phyloP scores from a whole-genome alignment of 2,888 invertebrate species.

The Ochlodes sylvanus region DNA sequence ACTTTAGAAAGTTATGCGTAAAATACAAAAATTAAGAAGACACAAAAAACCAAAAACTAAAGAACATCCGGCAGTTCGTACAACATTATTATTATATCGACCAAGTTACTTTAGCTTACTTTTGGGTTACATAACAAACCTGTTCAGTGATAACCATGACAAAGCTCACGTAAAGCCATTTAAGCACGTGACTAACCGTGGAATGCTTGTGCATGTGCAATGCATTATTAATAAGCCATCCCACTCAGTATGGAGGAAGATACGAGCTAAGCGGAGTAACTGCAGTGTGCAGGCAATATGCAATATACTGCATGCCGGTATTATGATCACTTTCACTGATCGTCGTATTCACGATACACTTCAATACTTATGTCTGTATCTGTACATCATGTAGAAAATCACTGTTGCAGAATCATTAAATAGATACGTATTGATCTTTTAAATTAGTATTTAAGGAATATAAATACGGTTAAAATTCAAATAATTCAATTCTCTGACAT shows the following conservation, averaged over 20 bases:
- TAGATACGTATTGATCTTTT: too few species aligned
- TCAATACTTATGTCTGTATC: too few species aligned
- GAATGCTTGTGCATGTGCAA: conserved; percentile 6
- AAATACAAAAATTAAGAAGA: not conserved
- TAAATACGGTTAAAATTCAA: too few species aligned
- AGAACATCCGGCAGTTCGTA: not conserved
- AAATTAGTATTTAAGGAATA: too few species aligned
- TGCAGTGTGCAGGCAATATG: conserved; percentile 26
- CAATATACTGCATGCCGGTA: conserved; percentile 38
- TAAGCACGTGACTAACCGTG: conserved; percentile 29
- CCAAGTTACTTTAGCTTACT: not conserved
- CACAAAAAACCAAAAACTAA: not conserved
- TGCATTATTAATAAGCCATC: conserved; percentile 29
- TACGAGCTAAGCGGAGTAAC: conserved; percentile 21
- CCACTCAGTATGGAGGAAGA: conserved; percentile 30
- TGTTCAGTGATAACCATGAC: not conserved
- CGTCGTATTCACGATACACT: conserved; percentile 20
- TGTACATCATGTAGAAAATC: too few species aligned
- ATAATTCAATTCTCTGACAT: too few species aligned
- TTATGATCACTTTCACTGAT: conserved; percentile 54
- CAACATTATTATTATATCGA: not conserved
- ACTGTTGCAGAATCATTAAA: too few species aligned
- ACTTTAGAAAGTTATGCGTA: not conserved
- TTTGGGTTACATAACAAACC: conserved; percentile 17
- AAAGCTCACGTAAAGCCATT: conserved; percentile 19